These are phyloP conservation scores for Galemys pyrenaicus DNA, from an alignment of 2,113 vertebrate species.

Conservation along the genomic window DNA sequence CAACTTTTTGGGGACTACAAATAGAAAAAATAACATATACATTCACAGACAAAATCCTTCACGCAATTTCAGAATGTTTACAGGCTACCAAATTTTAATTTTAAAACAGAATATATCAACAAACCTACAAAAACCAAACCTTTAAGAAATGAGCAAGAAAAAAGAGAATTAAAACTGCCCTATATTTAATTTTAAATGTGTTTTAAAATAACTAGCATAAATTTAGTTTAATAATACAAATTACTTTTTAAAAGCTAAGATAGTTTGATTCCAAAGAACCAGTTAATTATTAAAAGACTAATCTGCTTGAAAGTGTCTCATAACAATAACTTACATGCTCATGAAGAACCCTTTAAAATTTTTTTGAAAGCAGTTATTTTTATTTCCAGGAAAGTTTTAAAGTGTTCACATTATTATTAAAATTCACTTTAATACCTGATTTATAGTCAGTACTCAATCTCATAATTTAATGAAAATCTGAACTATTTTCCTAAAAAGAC, in stretches of 20 bases:
- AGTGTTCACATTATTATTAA: neutral
- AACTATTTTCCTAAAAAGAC: slow-evolving; percentile 1
- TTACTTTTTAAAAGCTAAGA: neutral
- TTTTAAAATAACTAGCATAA: slow-evolving; percentile 1
- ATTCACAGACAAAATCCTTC: neutral
- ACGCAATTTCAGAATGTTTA: slow-evolving; percentile 25
- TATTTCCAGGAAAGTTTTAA: slow-evolving; percentile 30
- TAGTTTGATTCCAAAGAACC: slow-evolving; percentile 34
- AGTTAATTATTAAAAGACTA: slow-evolving; percentile 51
- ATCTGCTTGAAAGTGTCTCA: neutral
- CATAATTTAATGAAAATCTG: slow-evolving; percentile 16
- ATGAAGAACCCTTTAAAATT: neutral
- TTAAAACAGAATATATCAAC: slow-evolving; percentile 17
- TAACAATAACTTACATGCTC: neutral
- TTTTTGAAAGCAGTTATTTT: slow-evolving; percentile 7
- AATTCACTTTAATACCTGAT: neutral
- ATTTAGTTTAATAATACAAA: slow-evolving; percentile 4
- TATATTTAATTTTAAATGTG: slow-evolving; percentile 30
- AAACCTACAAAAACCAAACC: slow-evolving; percentile 6
- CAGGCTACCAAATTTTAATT: slow-evolving; percentile 9
- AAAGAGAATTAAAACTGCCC: neutral
- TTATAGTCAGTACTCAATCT: neutral
- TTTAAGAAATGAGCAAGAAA: neutral
- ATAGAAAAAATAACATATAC: slow-evolving; percentile 9
- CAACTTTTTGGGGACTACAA: neutral